Evolutionary conservation across 1,140 invertebrate genomes (phyloP).

Genomic region (Lucilia cuprina): DNA sequence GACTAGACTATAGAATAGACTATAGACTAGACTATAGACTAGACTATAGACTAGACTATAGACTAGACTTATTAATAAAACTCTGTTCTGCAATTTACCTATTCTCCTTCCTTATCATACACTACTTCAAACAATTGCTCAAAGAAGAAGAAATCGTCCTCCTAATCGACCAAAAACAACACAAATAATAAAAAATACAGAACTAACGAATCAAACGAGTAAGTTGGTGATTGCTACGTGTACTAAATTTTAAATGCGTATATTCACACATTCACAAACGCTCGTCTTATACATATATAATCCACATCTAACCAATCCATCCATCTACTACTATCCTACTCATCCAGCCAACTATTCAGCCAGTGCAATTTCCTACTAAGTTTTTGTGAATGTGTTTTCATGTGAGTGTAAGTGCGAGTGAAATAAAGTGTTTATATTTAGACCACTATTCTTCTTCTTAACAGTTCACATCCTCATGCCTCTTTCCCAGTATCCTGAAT

Average conservation of each 20-base stretch:
- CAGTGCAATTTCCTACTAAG: neutral
- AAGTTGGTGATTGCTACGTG: neutral
- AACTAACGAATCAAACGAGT: neutral
- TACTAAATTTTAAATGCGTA: neutral
- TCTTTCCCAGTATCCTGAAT: neutral
- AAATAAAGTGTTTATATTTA: conserved; percentile 19
- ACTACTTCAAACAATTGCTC: too few relatives aligned
- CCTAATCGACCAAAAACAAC: too few relatives aligned
- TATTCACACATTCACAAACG: neutral
- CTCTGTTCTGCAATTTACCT: too few relatives aligned
- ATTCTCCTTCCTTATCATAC: too few relatives aligned
- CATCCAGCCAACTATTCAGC: neutral
- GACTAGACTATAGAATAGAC: too few relatives aligned
- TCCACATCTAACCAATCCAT: neutral
- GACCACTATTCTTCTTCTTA: conserved; percentile 16
- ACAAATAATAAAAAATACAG: too few relatives aligned
- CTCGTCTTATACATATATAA: neutral
- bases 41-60: too few relatives aligned
- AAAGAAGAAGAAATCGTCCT: too few relatives aligned
- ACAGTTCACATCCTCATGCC: neutral
- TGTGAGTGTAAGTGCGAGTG: conserved; percentile 12
- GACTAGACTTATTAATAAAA: too few relatives aligned
- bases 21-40: too few relatives aligned
- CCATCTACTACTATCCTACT: neutral
- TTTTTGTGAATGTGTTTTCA: neutral